These are phyloP conservation scores for Nymphalis c-album DNA, from an alignment of 2,888 invertebrate genomes.

Conservation along the genomic window DNA sequence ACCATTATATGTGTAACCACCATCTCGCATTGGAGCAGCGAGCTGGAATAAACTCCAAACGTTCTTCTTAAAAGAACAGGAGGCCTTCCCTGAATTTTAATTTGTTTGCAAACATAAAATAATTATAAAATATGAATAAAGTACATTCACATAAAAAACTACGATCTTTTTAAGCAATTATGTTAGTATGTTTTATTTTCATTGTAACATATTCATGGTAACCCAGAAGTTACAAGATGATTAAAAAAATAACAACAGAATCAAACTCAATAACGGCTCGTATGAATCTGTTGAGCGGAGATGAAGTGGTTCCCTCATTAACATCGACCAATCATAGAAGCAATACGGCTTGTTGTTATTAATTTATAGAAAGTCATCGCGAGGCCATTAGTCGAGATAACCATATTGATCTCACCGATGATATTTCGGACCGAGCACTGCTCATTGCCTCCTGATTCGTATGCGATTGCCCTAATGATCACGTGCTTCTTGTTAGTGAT, in stretches of 20 bases:
- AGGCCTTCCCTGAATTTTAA: no score
- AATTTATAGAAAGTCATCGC: constrained; percentile 81
- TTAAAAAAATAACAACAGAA: constrained; percentile 52
- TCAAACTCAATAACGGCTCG: constrained; percentile 56
- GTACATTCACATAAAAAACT: no score
- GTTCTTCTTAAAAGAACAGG: no score
- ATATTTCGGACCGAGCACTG: constrained; percentile 59
- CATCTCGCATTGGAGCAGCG: no score
- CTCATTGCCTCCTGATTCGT: constrained; percentile 53
- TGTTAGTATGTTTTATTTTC: constrained; percentile 11
- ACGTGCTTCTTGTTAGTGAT: constrained; percentile 76
- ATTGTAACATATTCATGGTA: constrained; percentile 24
- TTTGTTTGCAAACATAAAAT: no score
- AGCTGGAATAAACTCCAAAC: no score
- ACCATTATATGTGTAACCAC: no score
- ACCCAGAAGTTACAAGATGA: constrained; percentile 51
- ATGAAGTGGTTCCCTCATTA: constrained; percentile 78
- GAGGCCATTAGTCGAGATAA: constrained; percentile 72
- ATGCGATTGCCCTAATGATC: constrained; percentile 75
- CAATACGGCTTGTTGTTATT: constrained; percentile 72
- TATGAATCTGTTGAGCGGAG: constrained; percentile 56
- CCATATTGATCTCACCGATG: constrained; percentile 72
- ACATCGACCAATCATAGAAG: constrained; percentile 67
- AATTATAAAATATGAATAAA: no score
- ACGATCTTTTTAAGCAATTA: no score